Conservation (phyloP, 2,888 invertebrate genomes). For the Leucozona laternaria region DNA sequence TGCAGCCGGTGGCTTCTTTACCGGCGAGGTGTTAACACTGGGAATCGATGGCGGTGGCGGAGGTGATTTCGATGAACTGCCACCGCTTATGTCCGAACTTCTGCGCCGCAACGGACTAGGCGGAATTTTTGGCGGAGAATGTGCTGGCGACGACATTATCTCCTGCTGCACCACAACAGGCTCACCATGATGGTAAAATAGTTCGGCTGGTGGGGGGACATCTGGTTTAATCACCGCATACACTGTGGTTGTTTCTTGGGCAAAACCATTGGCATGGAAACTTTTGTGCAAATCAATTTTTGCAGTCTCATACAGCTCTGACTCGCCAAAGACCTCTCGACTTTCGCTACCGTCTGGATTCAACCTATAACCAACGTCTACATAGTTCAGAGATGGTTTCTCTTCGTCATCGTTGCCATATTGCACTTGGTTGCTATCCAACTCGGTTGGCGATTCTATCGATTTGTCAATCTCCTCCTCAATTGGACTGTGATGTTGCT, state of each 20-base stretch:
- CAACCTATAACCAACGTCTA: constrained; percentile 83
- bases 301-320: constrained; percentile 83
- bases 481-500: constrained; percentile 51
- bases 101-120: constrained; percentile 65
- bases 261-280: constrained; percentile 82
- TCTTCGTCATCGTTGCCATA: constrained; percentile 76
- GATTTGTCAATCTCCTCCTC: constrained; percentile 46
- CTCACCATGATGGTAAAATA: constrained; percentile 78
- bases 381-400: constrained; percentile 81
- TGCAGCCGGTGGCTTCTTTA: constrained; percentile 78
- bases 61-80: constrained; percentile 77
- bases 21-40: constrained; percentile 77
- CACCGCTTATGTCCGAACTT: constrained; percentile 72
- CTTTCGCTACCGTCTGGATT: constrained; percentile 84
- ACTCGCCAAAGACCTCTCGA: constrained; percentile 82
- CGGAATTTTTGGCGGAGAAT: constrained; percentile 76
- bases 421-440: constrained; percentile 40
- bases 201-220: constrained; percentile 78
- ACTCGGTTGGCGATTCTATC: constrained; percentile 29
- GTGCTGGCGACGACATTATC: constrained; percentile 79
- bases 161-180: constrained; percentile 44
- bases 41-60: constrained; percentile 78
- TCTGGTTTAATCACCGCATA: constrained; percentile 84
- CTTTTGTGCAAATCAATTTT: constrained; percentile 82
- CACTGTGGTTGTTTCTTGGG: constrained; percentile 82